A percentile compares a stretch with the other conserved stretches of the same genome.
Conservation (phyloP, 2,113 vertebrate genomes). For the Mirza zaza region DNA sequence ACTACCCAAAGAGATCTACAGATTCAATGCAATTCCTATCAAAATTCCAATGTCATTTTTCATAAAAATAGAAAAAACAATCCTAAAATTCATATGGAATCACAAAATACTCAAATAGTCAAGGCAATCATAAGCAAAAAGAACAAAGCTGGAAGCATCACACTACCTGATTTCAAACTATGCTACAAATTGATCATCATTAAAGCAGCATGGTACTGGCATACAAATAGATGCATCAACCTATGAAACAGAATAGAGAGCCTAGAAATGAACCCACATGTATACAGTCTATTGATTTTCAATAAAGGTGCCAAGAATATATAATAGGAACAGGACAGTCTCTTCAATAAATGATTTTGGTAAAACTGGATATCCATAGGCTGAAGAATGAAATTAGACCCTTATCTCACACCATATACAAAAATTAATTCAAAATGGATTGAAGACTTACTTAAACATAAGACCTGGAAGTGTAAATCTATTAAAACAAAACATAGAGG, state of each 20-base stretch:
- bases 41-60: not conserved
- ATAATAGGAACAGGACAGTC: not conserved
- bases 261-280: not conserved
- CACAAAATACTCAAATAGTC: not conserved
- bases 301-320: not conserved
- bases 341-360: not conserved
- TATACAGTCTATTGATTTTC: not conserved
- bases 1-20: not conserved
- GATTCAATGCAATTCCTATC: not conserved
- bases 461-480: not conserved
- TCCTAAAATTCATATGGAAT: not conserved
- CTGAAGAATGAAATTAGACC: not conserved
- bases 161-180: not conserved
- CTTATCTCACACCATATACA: not conserved
- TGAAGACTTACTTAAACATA: not conserved
- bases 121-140: not conserved
- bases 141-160: too few relatives aligned
- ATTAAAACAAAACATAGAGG: not conserved
- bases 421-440: not conserved
- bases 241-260: not conserved
- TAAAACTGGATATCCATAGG: not conserved
- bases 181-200: not conserved
- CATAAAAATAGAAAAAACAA: not conserved
- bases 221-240: not conserved
- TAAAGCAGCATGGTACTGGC: not conserved